These are phyloP conservation scores for Heliocidaris erythrogramma DNA, from an alignment of 35 echinoderm and acorn worm species.

Conservation along the genomic window DNA sequence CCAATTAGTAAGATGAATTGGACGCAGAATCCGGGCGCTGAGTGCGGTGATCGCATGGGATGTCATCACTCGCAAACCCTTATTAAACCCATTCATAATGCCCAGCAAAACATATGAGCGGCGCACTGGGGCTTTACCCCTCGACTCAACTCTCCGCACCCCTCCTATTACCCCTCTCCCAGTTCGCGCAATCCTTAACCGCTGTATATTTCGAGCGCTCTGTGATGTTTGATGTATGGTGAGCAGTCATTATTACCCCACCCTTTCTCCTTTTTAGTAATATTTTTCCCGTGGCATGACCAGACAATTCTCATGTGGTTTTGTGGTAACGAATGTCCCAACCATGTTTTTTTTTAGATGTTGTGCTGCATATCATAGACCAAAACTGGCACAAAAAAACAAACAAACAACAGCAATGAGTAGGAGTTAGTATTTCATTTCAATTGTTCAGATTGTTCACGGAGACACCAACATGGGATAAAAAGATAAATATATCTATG, in stretches of 20 bases:
- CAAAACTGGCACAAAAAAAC: too few relatives aligned
- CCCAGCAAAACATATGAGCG: slow-evolving; percentile 13
- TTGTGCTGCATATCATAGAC: too few relatives aligned
- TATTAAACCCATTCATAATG: slow-evolving; percentile 39
- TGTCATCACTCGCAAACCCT: slow-evolving; percentile 10
- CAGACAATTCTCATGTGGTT: too few relatives aligned
- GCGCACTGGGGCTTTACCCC: neutral
- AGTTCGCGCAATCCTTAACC: neutral
- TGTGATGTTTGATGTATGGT: neutral
- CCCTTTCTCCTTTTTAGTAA: neutral
- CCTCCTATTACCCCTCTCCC: neutral
- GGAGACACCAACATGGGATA: too few relatives aligned
- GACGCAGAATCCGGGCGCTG: neutral
- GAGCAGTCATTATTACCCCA: neutral
- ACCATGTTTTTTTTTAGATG: too few relatives aligned
- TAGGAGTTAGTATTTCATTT: too few relatives aligned
- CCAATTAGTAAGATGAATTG: slow-evolving; percentile 45
- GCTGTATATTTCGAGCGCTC: neutral
- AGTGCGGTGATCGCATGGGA: neutral
- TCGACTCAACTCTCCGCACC: neutral
- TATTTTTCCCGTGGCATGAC: neutral
- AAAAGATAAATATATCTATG: too few relatives aligned
- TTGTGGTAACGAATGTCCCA: too few relatives aligned
- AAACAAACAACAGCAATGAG: too few relatives aligned
- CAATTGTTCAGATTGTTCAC: too few relatives aligned